A percentile compares a stretch with the other conserved stretches of the same genome.
Conservation (phyloP, 1,140 invertebrate species). For the Polyergus mexicanus region DNA sequence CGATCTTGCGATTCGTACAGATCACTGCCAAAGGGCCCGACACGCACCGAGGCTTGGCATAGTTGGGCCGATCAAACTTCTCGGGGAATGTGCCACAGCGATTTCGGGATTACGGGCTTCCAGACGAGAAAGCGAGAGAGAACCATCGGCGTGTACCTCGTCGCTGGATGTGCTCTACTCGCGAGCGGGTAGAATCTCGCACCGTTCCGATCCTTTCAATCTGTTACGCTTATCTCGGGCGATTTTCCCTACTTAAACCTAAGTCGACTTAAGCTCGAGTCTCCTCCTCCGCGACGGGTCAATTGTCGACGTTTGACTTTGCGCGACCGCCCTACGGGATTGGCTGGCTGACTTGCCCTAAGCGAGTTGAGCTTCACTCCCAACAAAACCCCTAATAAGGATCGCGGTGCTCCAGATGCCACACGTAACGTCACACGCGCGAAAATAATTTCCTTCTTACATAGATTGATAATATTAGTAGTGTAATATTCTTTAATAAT, state of each 20-base stretch:
- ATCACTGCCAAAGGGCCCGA: constrained; percentile 38
- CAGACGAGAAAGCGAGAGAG: neutral
- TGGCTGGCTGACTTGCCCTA: neutral
- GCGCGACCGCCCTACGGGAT: constrained; percentile 24
- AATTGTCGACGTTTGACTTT: constrained; percentile 63
- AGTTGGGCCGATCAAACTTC: constrained; percentile 62
- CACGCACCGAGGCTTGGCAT: constrained; percentile 48
- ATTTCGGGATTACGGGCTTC: constrained; percentile 57
- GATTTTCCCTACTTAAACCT: constrained; percentile 64
- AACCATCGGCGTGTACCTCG: neutral
- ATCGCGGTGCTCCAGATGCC: constrained; percentile 31
- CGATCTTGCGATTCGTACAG: constrained; percentile 41
- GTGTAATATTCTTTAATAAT: neutral
- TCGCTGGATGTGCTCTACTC: neutral
- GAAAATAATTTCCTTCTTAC: constrained; percentile 30
- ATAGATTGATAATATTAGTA: neutral
- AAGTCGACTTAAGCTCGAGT: constrained; percentile 61
- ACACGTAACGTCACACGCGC: constrained; percentile 38
- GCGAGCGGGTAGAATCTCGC: constrained; percentile 38
- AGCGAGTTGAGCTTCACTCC: constrained; percentile 13
- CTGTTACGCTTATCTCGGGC: constrained; percentile 59
- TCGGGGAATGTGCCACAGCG: constrained; percentile 44
- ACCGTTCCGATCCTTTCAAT: constrained; percentile 55
- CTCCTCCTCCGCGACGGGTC: constrained; percentile 50
- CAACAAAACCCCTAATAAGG: constrained; percentile 48